These are phyloP conservation scores for Pristionchus maxplancki DNA, from an alignment of 2,888 invertebrate species.

Conservation along the genomic window DNA sequence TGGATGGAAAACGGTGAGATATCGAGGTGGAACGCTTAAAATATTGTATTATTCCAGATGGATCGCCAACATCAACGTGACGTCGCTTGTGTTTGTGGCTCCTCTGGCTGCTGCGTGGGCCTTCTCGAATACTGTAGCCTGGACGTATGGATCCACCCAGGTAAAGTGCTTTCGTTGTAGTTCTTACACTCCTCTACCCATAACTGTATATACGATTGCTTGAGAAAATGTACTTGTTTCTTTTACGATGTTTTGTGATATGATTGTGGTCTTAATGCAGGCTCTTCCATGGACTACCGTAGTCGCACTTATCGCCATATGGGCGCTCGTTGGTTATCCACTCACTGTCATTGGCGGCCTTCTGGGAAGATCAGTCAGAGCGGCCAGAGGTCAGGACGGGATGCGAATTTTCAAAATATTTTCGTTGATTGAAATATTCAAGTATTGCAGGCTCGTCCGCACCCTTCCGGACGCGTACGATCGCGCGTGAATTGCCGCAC, in stretches of 20 bases:
- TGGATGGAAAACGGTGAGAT: conserved; percentile 77
- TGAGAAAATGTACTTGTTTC: no score
- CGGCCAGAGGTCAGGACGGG: neutral
- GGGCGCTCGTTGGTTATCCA: conserved; percentile 81
- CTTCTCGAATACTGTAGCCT: conserved; percentile 80
- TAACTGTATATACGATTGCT: no score
- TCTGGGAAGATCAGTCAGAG: conserved; percentile 73
- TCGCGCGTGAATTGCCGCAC: conserved; percentile 80
- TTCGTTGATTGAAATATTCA: neutral
- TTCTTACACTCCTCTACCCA: no score
- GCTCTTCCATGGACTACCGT: conserved; percentile 81
- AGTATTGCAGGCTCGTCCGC: conserved; percentile 67
- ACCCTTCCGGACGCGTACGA: conserved; percentile 80
- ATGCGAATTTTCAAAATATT: neutral
- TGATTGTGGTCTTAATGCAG: conserved; percentile 69
- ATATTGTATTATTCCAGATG: conserved; percentile 76
- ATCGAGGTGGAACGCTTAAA: neutral
- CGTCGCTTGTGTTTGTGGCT: conserved; percentile 80
- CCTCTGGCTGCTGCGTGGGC: conserved; percentile 81
- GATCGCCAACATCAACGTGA: conserved; percentile 81
- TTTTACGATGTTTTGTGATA: no score
- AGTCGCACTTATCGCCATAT: conserved; percentile 79
- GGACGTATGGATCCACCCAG: conserved; percentile 80
- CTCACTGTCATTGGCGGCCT: conserved; percentile 81
- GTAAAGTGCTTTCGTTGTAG: neutral